phyloP scores from a whole-genome alignment of 2,888 invertebrate genomes.

The Smittia aterrima region DNA sequence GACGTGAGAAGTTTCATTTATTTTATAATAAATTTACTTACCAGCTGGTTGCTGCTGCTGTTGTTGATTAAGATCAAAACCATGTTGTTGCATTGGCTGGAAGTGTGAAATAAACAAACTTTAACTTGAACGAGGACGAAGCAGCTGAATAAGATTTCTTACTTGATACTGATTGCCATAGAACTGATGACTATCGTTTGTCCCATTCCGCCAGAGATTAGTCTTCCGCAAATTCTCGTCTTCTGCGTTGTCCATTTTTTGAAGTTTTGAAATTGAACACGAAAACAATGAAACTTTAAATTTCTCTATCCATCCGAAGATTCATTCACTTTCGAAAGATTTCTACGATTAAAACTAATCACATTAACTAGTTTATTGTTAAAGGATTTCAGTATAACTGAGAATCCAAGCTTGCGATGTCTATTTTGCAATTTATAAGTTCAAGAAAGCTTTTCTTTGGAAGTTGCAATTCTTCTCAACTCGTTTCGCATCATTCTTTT shows the following conservation, averaged over 20 bases:
- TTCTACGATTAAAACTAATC: neutral
- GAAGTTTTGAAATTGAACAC: neutral
- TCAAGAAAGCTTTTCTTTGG: too few relatives aligned
- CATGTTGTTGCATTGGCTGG: conserved; percentile 29
- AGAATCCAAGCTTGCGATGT: too few relatives aligned
- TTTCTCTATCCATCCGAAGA: neutral
- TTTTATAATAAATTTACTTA: too few relatives aligned
- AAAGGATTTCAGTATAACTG: too few relatives aligned
- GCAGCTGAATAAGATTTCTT: neutral
- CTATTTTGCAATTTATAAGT: too few relatives aligned
- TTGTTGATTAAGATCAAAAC: conserved; percentile 22
- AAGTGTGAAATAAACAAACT: neutral
- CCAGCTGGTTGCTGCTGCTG: neutral
- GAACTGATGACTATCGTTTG: conserved; percentile 23
- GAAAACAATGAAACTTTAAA: conserved; percentile 4
- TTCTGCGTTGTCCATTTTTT: neutral
- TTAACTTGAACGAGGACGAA: neutral
- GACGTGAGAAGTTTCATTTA: neutral
- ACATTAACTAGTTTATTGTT: too few relatives aligned
- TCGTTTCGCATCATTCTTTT: too few relatives aligned
- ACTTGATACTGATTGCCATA: conserved; percentile 25
- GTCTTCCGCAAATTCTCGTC: conserved; percentile 6
- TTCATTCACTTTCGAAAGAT: neutral
- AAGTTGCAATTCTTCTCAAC: too few relatives aligned
- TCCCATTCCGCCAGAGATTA: conserved; percentile 16